Conservation (phyloP, 2,797 vertebrate species). For the Peromyscus aztecus region DNA sequence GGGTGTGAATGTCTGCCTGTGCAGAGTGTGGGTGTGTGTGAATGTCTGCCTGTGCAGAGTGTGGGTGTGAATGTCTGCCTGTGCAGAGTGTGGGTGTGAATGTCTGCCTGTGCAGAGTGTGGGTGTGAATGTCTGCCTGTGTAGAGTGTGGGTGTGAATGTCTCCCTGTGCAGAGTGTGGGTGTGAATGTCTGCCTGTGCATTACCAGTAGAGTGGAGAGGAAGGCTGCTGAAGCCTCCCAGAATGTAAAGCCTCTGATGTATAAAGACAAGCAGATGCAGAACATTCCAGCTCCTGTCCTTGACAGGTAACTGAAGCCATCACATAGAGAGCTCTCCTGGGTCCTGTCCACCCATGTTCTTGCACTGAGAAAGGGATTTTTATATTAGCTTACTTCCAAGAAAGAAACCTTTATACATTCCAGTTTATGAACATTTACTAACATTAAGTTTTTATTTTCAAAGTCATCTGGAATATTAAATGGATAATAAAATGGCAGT, state of each 20-base stretch:
- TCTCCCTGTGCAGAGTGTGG: neutral
- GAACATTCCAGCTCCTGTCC: neutral
- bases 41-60: too few species aligned
- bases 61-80: too few species aligned
- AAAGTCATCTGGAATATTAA: slow-evolving; percentile 28
- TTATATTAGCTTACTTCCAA: neutral
- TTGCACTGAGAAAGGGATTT: neutral
- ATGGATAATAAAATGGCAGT: slow-evolving; percentile 23
- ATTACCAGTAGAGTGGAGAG: neutral
- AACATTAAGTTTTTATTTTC: slow-evolving; percentile 4
- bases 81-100: neutral
- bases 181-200: neutral
- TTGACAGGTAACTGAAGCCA: neutral
- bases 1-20: too few species aligned
- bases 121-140: neutral
- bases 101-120: too few species aligned
- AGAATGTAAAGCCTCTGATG: neutral
- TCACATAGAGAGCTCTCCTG: neutral
- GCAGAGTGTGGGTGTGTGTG: neutral
- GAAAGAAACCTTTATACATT: slow-evolving; percentile 22
- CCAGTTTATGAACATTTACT: neutral
- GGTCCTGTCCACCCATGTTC: neutral
- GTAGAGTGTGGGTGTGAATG: neutral
- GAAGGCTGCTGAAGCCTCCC: neutral
- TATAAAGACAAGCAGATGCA: neutral